phyloP scores from a whole-genome alignment of 2,888 invertebrate species.

The Ormyrus rosae region DNA sequence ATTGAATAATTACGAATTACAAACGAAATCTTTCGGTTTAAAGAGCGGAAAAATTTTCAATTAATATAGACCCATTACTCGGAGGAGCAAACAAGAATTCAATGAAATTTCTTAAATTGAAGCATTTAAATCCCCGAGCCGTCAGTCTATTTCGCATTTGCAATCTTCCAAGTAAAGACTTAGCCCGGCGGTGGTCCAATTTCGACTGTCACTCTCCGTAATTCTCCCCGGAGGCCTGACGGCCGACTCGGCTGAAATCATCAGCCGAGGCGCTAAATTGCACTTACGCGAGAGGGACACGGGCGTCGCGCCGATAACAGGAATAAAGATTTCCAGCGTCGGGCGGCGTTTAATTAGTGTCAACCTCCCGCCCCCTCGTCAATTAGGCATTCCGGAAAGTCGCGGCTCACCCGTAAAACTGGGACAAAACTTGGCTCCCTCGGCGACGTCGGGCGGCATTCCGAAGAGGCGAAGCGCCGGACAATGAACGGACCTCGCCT shows the following conservation, averaged over 20 bases:
- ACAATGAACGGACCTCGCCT: constrained; percentile 43
- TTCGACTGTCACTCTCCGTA: constrained; percentile 24
- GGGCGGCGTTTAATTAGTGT: constrained; percentile 38
- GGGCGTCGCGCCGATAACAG: constrained; percentile 4
- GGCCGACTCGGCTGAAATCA: no score
- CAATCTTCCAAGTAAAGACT: background rate
- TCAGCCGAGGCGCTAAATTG: constrained; percentile 1
- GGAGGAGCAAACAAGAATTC: no score
- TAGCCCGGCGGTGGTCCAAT: constrained; percentile 22
- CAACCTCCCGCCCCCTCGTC: constrained; percentile 41
- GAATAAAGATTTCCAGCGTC: constrained; percentile 40
- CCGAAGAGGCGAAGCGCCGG: constrained; percentile 24
- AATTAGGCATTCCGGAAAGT: constrained; percentile 52
- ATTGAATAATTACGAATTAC: no score
- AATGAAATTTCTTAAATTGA: no score
- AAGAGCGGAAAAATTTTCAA: no score
- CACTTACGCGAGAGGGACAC: background rate
- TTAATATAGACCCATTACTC: no score
- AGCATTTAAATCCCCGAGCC: no score
- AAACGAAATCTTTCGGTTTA: no score
- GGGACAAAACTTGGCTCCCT: constrained; percentile 45
- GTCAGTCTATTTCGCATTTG: no score
- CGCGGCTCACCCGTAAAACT: constrained; percentile 38
- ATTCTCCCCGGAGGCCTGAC: background rate
- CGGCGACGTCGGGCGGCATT: constrained; percentile 10